Evolutionary conservation across 2,888 invertebrate species (phyloP).

Genomic region (Heliothis peltigera): DNA sequence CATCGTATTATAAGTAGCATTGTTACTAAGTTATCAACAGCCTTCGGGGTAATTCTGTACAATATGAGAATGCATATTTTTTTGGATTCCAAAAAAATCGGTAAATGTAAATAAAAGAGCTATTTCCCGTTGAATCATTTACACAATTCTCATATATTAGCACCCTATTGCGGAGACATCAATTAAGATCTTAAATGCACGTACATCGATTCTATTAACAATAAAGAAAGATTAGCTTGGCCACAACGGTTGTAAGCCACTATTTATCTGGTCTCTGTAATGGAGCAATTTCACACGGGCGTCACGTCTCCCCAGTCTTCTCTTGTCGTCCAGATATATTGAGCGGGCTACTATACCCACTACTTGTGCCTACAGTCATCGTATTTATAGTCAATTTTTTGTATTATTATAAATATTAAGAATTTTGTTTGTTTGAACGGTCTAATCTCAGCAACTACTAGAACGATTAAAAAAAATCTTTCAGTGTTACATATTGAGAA

Average conservation of each 20-base stretch:
- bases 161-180: neutral
- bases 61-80: no score
- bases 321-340: constrained; percentile 66
- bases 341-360: constrained; percentile 34
- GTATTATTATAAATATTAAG: no score
- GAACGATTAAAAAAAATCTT: no score
- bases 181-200: constrained; percentile 17
- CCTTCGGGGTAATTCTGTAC: neutral
- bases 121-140: neutral
- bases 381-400: constrained; percentile 13
- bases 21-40: neutral
- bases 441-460: no score
- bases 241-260: constrained; percentile 35
- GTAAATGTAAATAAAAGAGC: neutral
- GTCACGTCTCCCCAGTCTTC: constrained; percentile 61
- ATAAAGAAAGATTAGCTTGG: constrained; percentile 51
- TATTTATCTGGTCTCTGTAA: constrained; percentile 49
- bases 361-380: constrained; percentile 15
- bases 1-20: constrained; percentile 6
- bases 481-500: no score
- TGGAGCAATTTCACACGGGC: constrained; percentile 62
- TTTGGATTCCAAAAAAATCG: no score
- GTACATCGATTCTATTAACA: constrained; percentile 43
- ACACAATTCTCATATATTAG: neutral
- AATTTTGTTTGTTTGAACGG: neutral